A percentile compares a stretch with the other conserved stretches of the same genome.
Evolutionary conservation across 2,888 invertebrate genomes (phyloP).

Genomic region (Epistrophe grossulariae): DNA sequence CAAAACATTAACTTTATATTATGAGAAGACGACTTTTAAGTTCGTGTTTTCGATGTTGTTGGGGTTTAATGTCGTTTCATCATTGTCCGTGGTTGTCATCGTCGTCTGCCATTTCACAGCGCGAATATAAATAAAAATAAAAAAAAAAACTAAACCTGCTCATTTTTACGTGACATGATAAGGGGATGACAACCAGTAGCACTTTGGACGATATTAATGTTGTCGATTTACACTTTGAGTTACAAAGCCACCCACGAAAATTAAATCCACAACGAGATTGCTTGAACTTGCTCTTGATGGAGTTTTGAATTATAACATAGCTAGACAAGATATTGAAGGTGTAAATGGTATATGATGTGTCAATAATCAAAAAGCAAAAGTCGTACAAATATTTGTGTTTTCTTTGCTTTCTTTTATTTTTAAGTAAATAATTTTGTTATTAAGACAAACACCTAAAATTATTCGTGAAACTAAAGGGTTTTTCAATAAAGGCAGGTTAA

Average conservation of each 20-base stretch:
- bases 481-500: too few relatives aligned
- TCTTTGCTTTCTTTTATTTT: too few relatives aligned
- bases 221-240: background rate
- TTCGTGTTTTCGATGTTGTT: conserved; percentile 3
- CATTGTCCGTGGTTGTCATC: background rate
- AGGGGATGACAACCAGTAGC: background rate
- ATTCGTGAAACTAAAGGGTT: too few relatives aligned
- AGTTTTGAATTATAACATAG: too few relatives aligned
- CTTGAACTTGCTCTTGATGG: too few relatives aligned
- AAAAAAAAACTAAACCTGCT: background rate
- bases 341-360: too few relatives aligned
- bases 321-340: too few relatives aligned
- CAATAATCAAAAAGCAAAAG: too few relatives aligned
- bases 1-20: conserved; percentile 47
- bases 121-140: background rate
- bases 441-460: too few relatives aligned
- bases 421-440: too few relatives aligned
- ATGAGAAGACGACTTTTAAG: background rate
- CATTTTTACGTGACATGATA: conserved; percentile 38
- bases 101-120: background rate
- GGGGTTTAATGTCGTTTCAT: conserved; percentile 22
- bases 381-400: too few relatives aligned
- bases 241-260: background rate
- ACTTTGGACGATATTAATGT: background rate
- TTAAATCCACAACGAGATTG: background rate